Conservation (phyloP, 2,113 vertebrate species). For the Plecotus auritus region DNA sequence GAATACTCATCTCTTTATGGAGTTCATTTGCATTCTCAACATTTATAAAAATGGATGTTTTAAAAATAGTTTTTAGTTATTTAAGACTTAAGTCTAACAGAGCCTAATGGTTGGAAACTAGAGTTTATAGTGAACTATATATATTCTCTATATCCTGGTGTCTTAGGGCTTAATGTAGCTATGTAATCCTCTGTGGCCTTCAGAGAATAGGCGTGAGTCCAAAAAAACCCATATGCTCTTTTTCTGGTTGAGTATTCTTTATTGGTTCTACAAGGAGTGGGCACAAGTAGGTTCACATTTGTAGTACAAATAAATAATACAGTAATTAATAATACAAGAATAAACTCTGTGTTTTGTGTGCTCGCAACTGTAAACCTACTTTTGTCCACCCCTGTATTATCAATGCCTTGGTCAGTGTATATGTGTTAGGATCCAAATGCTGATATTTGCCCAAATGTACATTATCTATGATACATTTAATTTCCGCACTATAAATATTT, state of each 20-base stretch:
- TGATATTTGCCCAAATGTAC: slow-evolving; percentile 30
- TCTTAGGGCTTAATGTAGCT: background rate
- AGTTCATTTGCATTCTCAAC: slow-evolving; percentile 41
- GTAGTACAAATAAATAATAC: background rate
- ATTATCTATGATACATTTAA: background rate
- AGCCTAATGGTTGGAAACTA: slow-evolving; percentile 29
- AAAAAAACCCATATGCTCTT: background rate
- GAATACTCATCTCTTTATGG: slow-evolving; percentile 35
- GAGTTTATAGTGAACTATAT: slow-evolving; percentile 38
- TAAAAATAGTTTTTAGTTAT: slow-evolving; percentile 57
- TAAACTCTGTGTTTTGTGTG: background rate
- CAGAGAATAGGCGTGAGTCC: background rate
- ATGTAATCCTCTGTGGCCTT: background rate
- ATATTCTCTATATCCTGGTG: background rate
- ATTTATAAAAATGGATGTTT: slow-evolving; percentile 45
- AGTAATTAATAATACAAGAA: background rate
- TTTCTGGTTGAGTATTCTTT: slow-evolving; percentile 19
- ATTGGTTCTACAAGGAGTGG: background rate
- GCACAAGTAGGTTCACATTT: background rate
- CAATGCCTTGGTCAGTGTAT: background rate
- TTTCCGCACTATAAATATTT: slow-evolving; percentile 20
- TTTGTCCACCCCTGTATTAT: background rate
- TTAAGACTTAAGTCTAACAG: slow-evolving; percentile 49
- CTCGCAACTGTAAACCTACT: background rate
- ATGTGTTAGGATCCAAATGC: background rate